These are phyloP conservation scores for Eristalis pertinax DNA, from an alignment of 2,888 invertebrate species.

Conservation along the genomic window DNA sequence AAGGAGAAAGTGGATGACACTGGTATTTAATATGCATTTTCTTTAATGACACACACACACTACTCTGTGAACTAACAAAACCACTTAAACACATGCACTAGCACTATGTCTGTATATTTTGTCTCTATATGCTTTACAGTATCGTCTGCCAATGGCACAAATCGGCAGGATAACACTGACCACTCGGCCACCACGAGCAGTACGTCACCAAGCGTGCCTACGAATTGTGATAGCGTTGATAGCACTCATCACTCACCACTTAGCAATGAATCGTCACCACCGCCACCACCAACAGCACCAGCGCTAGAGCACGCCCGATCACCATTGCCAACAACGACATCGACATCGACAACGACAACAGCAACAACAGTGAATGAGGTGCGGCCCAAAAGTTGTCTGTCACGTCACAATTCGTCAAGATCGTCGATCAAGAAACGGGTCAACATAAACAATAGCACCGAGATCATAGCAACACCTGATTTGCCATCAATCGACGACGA, in stretches of 20 bases:
- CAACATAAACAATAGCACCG: slow-evolving; percentile 80
- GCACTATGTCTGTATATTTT: slow-evolving; percentile 43
- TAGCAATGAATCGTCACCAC: slow-evolving; percentile 48
- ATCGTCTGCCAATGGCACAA: slow-evolving; percentile 54
- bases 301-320: slow-evolving; percentile 28
- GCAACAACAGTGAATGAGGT: slow-evolving; percentile 75
- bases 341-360: slow-evolving; percentile 52
- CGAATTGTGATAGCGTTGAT: slow-evolving; percentile 50
- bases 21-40: slow-evolving; percentile 60
- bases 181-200: slow-evolving; percentile 10
- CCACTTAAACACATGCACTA: slow-evolving; percentile 53
- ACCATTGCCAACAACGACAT: slow-evolving; percentile 46
- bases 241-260: slow-evolving; percentile 37
- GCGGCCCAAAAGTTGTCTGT: slow-evolving; percentile 79
- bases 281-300: slow-evolving; percentile 19
- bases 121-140: slow-evolving; percentile 64
- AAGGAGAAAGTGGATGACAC: slow-evolving; percentile 43
- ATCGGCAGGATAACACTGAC: slow-evolving; percentile 38
- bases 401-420: slow-evolving; percentile 79
- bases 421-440: slow-evolving; percentile 80
- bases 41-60: slow-evolving; percentile 34
- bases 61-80: slow-evolving; percentile 40
- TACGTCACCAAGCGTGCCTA: slow-evolving; percentile 46
- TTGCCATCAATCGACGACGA: slow-evolving; percentile 82
- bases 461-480: slow-evolving; percentile 80